Evolutionary conservation across 23 tunicate species (phyloP), one percentile per base, ranked within the genome.

Genomic region (Ciona savignyi): DNA sequence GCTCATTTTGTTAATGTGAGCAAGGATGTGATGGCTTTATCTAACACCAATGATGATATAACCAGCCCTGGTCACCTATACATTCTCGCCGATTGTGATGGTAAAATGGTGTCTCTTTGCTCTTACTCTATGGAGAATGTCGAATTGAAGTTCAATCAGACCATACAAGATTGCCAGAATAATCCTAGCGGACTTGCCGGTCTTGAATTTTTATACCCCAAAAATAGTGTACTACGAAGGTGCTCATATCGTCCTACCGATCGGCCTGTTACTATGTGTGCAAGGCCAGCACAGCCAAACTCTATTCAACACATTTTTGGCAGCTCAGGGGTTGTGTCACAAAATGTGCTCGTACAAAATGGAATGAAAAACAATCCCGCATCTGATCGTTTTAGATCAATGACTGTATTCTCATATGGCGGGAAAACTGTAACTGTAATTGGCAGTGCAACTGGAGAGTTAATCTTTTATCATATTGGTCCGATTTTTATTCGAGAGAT

Each of bases 391-490:
- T 34, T 66, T 34, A 66, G 25, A n/a, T n/a, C n/a, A n/a, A n/a
- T n/a, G n/a, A n/a, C n/a, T n/a, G n/a, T n/a, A n/a, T n/a, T n/a
- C n/a, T 66, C 30, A 66, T 66, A 66, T 23, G 60, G 48, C 24
- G 34, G 3, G 0, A 66, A 70, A 4, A 80, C 84, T 25, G 70
- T 80, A 63, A 77, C 70, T 80, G 84, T 56, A 4, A 23, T 71
- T 33, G 84, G 84, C 0, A 42, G 77, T 4, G 60, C 28, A 31
- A 70, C 33, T 62, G 84, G 84, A 33, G 3, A 30, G 1, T 3
- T 80, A 4, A 29, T 23, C 34, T 70, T 80, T 33, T 71, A 70
- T 33, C 75, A 80, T 80, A n/a, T n/a, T n/a, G n/a, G n/a, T n/a
- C n/a, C n/a, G n/a, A n/a, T n/a, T n/a, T n/a, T n/a, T n/a, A n/a